Percentiles rank a stretch among this genome's conserved stretches.
phyloP scores from a whole-genome alignment of 2,888 invertebrate species.

The Agrochola lychnidis region DNA sequence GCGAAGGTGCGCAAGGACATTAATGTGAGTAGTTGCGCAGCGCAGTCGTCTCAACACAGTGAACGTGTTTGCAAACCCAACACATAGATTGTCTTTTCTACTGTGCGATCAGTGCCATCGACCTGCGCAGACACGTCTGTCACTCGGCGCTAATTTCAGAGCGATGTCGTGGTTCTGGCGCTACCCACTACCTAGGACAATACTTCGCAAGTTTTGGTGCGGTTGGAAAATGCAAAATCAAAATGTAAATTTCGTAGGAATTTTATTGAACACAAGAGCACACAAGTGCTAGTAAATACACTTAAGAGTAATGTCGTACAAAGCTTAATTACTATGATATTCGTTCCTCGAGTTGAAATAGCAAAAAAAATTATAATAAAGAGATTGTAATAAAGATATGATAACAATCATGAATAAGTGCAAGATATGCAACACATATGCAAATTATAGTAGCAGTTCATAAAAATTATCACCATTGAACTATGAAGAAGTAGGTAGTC shows the following conservation, averaged over 20 bases:
- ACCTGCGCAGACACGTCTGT: neutral
- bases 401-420: slow-evolving; percentile 37
- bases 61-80: slow-evolving; percentile 1
- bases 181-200: neutral
- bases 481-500: neutral
- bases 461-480: slow-evolving; percentile 7
- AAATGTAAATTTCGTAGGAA: slow-evolving; percentile 65
- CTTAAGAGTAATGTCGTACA: slow-evolving; percentile 70
- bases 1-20: slow-evolving; percentile 13
- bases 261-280: slow-evolving; percentile 84
- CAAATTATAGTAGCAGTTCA: slow-evolving; percentile 28
- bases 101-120: neutral
- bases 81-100: neutral
- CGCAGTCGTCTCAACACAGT: neutral
- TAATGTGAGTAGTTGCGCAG: neutral
- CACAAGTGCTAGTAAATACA: slow-evolving; percentile 77
- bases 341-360: slow-evolving; percentile 56
- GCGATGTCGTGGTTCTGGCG: no score
- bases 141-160: neutral
- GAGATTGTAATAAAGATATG: slow-evolving; percentile 31
- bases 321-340: slow-evolving; percentile 70
- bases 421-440: slow-evolving; percentile 23
- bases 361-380: slow-evolving; percentile 32
- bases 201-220: slow-evolving; percentile 1
- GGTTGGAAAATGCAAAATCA: slow-evolving; percentile 32